These are phyloP conservation scores for Zaprionus ghesquierei DNA, from an alignment of 1,140 invertebrate species.

Conservation along the genomic window DNA sequence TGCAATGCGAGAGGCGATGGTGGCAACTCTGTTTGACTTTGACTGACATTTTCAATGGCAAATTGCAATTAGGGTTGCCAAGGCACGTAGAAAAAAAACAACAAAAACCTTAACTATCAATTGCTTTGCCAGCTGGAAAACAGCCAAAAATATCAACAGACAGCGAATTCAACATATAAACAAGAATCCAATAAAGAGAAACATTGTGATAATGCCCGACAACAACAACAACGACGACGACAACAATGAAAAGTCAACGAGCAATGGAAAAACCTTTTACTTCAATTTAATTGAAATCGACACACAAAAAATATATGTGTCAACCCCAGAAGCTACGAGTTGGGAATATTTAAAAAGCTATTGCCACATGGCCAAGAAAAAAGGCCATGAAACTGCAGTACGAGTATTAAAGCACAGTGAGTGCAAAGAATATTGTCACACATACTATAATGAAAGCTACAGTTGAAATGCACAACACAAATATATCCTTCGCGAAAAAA, in stretches of 20 bases:
- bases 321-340: constrained; percentile 13
- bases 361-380: not conserved
- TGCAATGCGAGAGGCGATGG: not conserved
- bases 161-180: constrained; percentile 37
- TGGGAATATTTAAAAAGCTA: constrained; percentile 24
- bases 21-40: constrained; percentile 14
- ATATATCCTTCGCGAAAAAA: too few species aligned
- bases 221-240: constrained; percentile 20
- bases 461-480: too few species aligned
- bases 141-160: constrained; percentile 52
- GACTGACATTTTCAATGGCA: constrained; percentile 35
- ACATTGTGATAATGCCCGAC: not conserved
- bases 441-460: too few species aligned
- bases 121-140: constrained; percentile 55
- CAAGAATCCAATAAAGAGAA: constrained; percentile 11
- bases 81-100: constrained; percentile 27
- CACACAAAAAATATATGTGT: constrained; percentile 38
- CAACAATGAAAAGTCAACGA: constrained; percentile 53
- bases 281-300: constrained; percentile 46
- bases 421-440: too few species aligned
- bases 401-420: too few species aligned
- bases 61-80: constrained; percentile 45
- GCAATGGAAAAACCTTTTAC: constrained; percentile 32
- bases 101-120: constrained; percentile 13
- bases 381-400: not conserved